These are phyloP conservation scores for Xiphorhynchus erythropygius DNA, from an alignment of 2,797 vertebrate species.

Conservation along the genomic window DNA sequence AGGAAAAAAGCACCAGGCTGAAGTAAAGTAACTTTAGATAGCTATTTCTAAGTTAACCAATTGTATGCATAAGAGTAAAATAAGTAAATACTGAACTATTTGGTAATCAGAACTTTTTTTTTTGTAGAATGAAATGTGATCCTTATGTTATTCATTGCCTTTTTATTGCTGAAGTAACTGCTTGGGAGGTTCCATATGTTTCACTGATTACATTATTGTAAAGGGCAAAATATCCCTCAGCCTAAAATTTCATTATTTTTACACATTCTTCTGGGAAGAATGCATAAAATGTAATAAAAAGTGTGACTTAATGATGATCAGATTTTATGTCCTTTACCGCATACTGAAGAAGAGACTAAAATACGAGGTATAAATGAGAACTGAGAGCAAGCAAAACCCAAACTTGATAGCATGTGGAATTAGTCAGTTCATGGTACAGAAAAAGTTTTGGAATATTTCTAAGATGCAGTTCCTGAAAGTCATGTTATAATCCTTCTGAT, in stretches of 20 bases:
- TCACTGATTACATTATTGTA: slow-evolving; percentile 55
- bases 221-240: slow-evolving; percentile 58
- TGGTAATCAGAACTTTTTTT: not conserved
- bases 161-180: not conserved
- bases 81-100: slow-evolving; percentile 1
- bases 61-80: not conserved
- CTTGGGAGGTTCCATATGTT: slow-evolving; percentile 30
- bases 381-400: not conserved
- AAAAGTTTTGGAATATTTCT: slow-evolving; percentile 54
- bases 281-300: slow-evolving; percentile 53
- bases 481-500: slow-evolving; percentile 18
- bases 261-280: slow-evolving; percentile 37
- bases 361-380: not conserved
- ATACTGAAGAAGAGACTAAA: slow-evolving; percentile 20
- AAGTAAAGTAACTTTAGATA: not conserved
- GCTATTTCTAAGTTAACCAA: not conserved
- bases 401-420: not conserved
- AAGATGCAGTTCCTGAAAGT: not conserved
- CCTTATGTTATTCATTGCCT: slow-evolving; percentile 20
- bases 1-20: not conserved
- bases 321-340: slow-evolving; percentile 20
- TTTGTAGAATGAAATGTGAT: not conserved
- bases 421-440: not conserved
- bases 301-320: slow-evolving; percentile 41
- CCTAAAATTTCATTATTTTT: slow-evolving; percentile 59